Evolutionary conservation across 2,888 invertebrate species (phyloP), one percentile per base, ranked within the genome.

Genomic region (Hemicrepidius hirtus): DNA sequence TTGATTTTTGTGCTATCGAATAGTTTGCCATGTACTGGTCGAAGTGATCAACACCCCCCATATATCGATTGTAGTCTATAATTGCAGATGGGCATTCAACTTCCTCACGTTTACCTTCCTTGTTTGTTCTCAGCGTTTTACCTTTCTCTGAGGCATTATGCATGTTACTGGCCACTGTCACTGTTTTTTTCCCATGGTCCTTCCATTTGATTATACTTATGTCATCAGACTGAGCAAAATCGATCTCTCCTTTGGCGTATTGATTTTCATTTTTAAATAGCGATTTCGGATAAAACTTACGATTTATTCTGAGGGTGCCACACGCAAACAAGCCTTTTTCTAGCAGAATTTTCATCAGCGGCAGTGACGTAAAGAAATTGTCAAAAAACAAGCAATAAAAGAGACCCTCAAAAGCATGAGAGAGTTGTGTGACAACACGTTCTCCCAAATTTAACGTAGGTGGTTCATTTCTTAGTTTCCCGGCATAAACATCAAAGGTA

Each of bases 1-100:
- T n/a, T 6, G 16, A 44, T 44, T 44, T 44, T 44, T 44, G 44
- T 3, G 44, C 44, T 44, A 44, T 44, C 7, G 1, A 44, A 16
- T 44, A 44, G 16, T n/a, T n/a, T 4, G 16, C 2, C 44, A 44
- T 44, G 1, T 13, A 7, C 44, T 44, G 44, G 44, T 44, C 44
- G 44, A 44, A 44, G 7, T 44, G 7, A 44, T 44, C 44, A 13
- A 44, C 44, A 44, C 44, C 44, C 7, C 44, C 10, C 44, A 44
- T 44, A 44, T 44, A 16, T 44, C 16, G 1, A 7, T 20, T 49
- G 21, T 18, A 49, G 10, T 49, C 21, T 9, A 21, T 7, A 21
- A 49, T 21, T 9, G 49, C 3, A 3, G 20, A 10, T 49, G 20
- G 21, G 21, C 49, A 49, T 7, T 7, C 3, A 10, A 49, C 21